Evolutionary conservation across 2,797 vertebrate species (phyloP).

Genomic region (Urosaurus nigricauda): DNA sequence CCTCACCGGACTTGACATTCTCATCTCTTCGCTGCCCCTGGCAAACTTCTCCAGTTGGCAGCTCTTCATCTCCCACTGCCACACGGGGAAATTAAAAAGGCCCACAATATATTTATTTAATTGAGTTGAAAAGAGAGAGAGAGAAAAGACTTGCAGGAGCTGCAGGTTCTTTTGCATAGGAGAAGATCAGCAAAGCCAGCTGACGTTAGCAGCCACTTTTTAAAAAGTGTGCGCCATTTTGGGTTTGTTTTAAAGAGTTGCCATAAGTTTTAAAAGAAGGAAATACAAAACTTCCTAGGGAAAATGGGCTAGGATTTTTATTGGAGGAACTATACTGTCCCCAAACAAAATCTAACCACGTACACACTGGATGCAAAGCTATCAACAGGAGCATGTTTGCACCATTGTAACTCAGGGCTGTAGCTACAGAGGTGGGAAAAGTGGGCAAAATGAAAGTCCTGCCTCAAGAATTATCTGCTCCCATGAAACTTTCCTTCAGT

Average conservation of each 20-base stretch:
- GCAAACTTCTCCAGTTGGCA: slow-evolving; percentile 60
- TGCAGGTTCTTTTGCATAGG: accelerated
- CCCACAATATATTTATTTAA: slow-evolving; percentile 66
- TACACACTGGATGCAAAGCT: background rate
- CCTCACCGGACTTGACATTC: slow-evolving; percentile 72
- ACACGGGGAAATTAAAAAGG: slow-evolving; percentile 69
- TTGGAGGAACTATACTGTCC: background rate
- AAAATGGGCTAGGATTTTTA: background rate
- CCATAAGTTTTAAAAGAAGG: background rate
- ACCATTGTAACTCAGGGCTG: too few species aligned
- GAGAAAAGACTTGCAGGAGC: slow-evolving; percentile 23
- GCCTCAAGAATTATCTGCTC: too few species aligned
- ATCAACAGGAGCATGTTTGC: too few species aligned
- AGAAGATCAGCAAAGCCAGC: background rate
- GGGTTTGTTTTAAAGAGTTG: background rate
- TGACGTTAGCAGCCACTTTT: too few species aligned
- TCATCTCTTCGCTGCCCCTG: slow-evolving; percentile 68
- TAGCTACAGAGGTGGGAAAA: too few species aligned
- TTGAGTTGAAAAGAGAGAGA: slow-evolving; percentile 42
- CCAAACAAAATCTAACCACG: too few species aligned
- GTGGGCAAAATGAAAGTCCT: too few species aligned
- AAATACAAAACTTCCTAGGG: background rate
- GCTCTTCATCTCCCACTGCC: slow-evolving; percentile 67
- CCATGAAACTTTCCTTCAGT: too few species aligned
- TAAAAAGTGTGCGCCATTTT: too few species aligned